Conservation (phyloP, 2,797 vertebrate genomes). For the Scyliorhinus canicula region DNA sequence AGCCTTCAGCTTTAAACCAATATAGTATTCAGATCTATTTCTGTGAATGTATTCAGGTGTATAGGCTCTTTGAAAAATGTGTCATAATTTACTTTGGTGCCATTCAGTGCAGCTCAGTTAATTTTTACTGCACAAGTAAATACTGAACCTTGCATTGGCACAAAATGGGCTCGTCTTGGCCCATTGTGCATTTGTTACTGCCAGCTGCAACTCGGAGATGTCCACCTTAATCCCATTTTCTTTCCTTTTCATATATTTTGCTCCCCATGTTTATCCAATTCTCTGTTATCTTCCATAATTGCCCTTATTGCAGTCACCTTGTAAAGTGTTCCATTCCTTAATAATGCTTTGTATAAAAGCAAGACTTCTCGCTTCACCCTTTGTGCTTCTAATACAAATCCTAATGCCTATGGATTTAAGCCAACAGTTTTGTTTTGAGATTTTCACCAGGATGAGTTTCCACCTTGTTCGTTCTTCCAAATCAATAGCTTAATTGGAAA, state of each 20-base stretch:
- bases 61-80: neutral
- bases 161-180: neutral
- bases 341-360: neutral
- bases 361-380: neutral
- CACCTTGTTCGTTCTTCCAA: neutral
- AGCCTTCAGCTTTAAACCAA: neutral
- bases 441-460: neutral
- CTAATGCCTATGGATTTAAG: no score
- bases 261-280: neutral
- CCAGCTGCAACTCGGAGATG: neutral
- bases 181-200: neutral
- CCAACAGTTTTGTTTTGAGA: neutral
- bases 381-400: neutral
- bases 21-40: constrained; percentile 24
- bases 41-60: constrained; percentile 15
- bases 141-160: neutral
- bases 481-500: constrained; percentile 3
- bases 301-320: neutral
- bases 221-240: neutral
- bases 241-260: neutral
- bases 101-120: neutral
- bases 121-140: constrained; percentile 2
- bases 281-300: neutral
- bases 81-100: neutral
- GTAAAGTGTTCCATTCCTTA: neutral